Evolutionary conservation across 2,888 invertebrate genomes (phyloP).

Genomic region (Matsumyia berberina): DNA sequence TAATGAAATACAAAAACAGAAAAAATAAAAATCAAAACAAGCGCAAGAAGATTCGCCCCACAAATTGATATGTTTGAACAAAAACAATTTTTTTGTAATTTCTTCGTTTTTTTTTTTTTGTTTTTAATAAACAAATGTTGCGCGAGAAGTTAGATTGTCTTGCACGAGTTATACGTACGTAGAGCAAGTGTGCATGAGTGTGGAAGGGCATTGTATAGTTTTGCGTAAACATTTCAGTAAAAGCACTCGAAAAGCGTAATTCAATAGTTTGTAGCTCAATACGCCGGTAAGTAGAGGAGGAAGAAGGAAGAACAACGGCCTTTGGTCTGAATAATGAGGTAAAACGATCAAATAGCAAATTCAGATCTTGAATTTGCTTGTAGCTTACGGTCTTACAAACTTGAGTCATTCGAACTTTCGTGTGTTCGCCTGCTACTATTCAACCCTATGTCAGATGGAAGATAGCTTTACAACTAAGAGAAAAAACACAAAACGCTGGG

Average conservation of each 20-base stretch:
- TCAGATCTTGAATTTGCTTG: too few relatives aligned
- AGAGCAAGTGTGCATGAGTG: neutral
- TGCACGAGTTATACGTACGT: constrained; percentile 8
- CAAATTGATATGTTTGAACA: constrained; percentile 60
- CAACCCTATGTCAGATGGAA: too few relatives aligned
- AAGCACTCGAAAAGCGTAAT: constrained; percentile 44
- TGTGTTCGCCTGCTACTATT: too few relatives aligned
- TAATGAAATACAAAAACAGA: constrained; percentile 54
- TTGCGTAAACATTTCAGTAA: constrained; percentile 43
- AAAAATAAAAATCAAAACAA: constrained; percentile 27
- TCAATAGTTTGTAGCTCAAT: constrained; percentile 11
- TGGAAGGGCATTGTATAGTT: constrained; percentile 22
- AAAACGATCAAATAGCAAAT: too few relatives aligned
- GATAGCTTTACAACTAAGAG: too few relatives aligned
- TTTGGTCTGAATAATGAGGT: too few relatives aligned
- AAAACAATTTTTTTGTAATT: constrained; percentile 32
- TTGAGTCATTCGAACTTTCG: too few relatives aligned
- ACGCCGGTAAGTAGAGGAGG: neutral
- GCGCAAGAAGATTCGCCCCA: constrained; percentile 34
- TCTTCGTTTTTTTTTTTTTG: constrained; percentile 18
- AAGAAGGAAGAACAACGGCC: too few relatives aligned
- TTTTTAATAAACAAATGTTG: constrained; percentile 41
- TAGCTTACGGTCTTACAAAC: too few relatives aligned
- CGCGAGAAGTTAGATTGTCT: constrained; percentile 26
- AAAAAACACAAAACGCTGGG: too few relatives aligned